Evolutionary conservation across 2,888 invertebrate genomes (phyloP).

Genomic region (Pterostichus madidus): DNA sequence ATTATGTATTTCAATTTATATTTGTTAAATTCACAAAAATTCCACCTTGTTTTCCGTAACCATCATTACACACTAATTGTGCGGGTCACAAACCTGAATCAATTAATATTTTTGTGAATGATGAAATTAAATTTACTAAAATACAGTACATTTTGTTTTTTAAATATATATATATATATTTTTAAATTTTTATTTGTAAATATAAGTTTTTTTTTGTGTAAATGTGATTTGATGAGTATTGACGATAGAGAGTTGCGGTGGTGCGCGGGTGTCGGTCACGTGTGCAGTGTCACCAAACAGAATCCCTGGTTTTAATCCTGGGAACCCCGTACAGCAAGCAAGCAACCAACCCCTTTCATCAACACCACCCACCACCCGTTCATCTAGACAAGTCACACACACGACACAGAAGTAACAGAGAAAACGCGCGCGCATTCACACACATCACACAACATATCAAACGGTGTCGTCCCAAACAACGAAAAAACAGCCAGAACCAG

Average conservation of each 20-base stretch:
- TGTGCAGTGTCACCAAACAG: conserved; percentile 61
- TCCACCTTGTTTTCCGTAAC: background rate
- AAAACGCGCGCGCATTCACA: conserved; percentile 5
- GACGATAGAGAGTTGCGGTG: conserved; percentile 23
- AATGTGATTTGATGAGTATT: conserved; percentile 42
- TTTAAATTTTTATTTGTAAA: background rate
- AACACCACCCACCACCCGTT: conserved; percentile 31
- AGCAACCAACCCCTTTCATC: conserved; percentile 18
- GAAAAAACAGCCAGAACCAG: background rate
- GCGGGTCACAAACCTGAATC: background rate
- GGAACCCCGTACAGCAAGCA: conserved; percentile 47
- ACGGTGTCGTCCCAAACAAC: too few species aligned
- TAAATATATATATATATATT: too few species aligned
- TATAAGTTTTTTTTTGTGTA: conserved; percentile 18
- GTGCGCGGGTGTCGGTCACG: conserved; percentile 24
- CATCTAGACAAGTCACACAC: conserved; percentile 42
- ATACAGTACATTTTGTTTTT: too few species aligned
- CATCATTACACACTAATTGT: background rate
- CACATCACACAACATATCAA: too few species aligned
- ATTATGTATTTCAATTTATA: conserved; percentile 48
- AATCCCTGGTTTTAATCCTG: conserved; percentile 64
- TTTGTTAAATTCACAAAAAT: background rate
- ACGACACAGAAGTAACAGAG: background rate
- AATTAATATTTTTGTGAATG: too few species aligned
- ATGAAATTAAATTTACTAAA: too few species aligned